Percentiles rank a stretch among this genome's conserved stretches.
These are phyloP conservation scores for Epinephelus cyanopodus DNA, from an alignment of 2,113 vertebrate genomes.

Conservation along the genomic window DNA sequence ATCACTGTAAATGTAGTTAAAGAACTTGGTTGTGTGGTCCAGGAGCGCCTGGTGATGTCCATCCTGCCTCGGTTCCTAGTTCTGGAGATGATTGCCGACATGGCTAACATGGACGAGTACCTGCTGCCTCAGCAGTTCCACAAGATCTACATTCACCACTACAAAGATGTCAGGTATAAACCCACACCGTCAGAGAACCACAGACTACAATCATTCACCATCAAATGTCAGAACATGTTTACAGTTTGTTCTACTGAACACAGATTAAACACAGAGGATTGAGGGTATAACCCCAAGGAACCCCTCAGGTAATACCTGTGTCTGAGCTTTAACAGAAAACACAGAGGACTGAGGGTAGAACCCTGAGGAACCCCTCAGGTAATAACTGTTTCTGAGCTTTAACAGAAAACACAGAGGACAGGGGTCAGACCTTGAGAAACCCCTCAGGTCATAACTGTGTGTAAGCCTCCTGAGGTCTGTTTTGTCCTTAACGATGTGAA, in stretches of 20 bases:
- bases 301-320: neutral
- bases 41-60: slow-evolving; percentile 79
- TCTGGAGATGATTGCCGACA: slow-evolving; percentile 78
- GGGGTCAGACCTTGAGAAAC: neutral
- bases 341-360: neutral
- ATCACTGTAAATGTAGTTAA: too few relatives aligned
- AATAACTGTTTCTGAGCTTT: too few relatives aligned
- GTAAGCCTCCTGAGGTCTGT: too few relatives aligned
- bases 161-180: slow-evolving; percentile 78
- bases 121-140: slow-evolving; percentile 75
- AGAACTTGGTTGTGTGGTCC: neutral
- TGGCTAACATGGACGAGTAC: slow-evolving; percentile 66
- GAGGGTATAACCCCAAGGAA: too few relatives aligned
- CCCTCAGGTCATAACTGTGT: neutral
- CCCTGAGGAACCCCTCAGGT: neutral
- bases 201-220: too few relatives aligned
- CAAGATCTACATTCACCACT: slow-evolving; percentile 81
- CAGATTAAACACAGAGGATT: too few relatives aligned
- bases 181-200: too few relatives aligned
- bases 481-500: too few relatives aligned
- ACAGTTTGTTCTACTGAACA: too few relatives aligned
- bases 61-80: slow-evolving; percentile 78
- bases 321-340: neutral
- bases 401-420: neutral
- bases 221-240: too few relatives aligned